Conservation (phyloP, 2,113 vertebrate genomes). For the Cacatua alba region DNA sequence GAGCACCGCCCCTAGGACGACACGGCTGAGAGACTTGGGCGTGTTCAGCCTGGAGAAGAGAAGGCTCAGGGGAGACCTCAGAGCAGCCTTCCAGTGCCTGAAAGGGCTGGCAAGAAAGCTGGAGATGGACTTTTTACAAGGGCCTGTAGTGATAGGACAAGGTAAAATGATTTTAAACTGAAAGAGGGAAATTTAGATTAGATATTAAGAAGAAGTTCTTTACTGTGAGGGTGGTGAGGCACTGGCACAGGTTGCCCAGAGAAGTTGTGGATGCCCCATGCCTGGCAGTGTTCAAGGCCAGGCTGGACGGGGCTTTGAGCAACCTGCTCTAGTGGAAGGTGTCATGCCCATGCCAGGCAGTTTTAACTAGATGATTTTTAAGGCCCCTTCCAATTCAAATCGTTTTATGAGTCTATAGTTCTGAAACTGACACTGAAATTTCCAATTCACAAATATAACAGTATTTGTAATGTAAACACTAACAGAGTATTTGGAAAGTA, state of each 20-base stretch:
- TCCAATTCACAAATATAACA: background rate
- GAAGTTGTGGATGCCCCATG: background rate
- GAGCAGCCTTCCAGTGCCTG: background rate
- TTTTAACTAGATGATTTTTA: background rate
- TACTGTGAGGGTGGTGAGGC: background rate
- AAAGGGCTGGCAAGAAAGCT: background rate
- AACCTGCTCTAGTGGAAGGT: background rate
- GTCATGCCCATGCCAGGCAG: background rate
- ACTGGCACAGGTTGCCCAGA: background rate
- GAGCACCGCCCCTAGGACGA: background rate
- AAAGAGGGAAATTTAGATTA: background rate
- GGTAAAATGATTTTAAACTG: background rate
- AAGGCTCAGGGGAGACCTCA: background rate
- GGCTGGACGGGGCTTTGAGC: background rate
- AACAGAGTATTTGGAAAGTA: background rate
- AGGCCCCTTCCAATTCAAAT: background rate
- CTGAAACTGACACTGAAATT: background rate
- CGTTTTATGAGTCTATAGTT: background rate
- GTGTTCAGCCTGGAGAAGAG: background rate
- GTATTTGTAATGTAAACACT: background rate
- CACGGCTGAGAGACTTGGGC: background rate
- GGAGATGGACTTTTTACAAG: background rate
- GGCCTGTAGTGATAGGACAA: background rate
- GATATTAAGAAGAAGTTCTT: background rate
- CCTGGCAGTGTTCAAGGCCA: background rate